Evolutionary conservation across 2,888 invertebrate species (phyloP).

Genomic region (Tigriopus californicus): DNA sequence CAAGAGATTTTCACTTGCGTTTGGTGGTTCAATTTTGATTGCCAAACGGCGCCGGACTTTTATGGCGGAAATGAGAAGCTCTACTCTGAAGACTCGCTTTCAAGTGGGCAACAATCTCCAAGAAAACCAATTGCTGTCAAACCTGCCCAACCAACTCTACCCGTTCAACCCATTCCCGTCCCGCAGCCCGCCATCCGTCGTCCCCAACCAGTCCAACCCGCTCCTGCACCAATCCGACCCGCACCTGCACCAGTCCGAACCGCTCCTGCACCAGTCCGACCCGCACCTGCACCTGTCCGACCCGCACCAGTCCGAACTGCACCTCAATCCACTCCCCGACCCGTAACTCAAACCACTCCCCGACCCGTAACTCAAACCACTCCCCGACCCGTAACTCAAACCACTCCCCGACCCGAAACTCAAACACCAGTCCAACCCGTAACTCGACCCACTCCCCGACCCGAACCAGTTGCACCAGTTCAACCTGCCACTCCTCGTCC

Average conservation of each 20-base stretch:
- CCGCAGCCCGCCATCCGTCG: background rate
- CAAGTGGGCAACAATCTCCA: background rate
- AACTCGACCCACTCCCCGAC: background rate
- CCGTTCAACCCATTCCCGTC: background rate
- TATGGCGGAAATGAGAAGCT: conserved; percentile 31
- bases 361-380: background rate
- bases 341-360: background rate
- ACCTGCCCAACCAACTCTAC: background rate
- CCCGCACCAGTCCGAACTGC: conserved; percentile 10
- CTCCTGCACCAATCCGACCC: background rate
- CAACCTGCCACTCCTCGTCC: background rate
- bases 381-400: background rate
- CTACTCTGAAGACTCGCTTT: background rate
- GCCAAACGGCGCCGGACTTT: conserved; percentile 32
- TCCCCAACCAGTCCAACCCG: background rate
- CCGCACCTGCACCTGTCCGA: conserved; percentile 15
- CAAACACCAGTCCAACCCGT: background rate
- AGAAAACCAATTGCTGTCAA: background rate
- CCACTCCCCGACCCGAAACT: background rate
- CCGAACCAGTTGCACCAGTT: background rate
- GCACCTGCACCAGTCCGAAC: background rate
- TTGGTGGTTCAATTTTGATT: conserved; percentile 48
- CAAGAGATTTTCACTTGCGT: conserved; percentile 45
- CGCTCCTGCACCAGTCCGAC: background rate
- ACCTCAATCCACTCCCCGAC: background rate